A percentile compares a stretch with the other conserved stretches of the same genome.
Conservation (phyloP, 1,140 invertebrate genomes). For the Cyrtorhinus lividipennis region DNA sequence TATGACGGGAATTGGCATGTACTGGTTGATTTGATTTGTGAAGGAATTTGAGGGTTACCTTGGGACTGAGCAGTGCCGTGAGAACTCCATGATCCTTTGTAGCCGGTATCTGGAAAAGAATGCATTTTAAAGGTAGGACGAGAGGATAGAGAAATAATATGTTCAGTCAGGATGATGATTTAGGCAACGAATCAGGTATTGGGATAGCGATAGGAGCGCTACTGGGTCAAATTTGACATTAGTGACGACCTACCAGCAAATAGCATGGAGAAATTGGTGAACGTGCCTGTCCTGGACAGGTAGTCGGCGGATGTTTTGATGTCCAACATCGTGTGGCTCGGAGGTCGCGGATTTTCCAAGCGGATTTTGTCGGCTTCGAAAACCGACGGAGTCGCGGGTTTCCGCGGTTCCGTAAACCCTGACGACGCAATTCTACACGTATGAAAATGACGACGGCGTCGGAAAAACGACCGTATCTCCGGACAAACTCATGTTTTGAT, state of each 20-base stretch:
- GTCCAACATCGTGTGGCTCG: conserved; percentile 38
- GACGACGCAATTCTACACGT: background rate
- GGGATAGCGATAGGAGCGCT: too few relatives aligned
- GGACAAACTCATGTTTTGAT: background rate
- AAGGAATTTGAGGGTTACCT: conserved; percentile 29
- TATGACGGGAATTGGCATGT: too few relatives aligned
- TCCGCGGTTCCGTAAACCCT: conserved; percentile 2
- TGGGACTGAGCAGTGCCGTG: conserved; percentile 41
- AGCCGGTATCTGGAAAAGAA: conserved; percentile 41
- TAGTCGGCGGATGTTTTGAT: conserved; percentile 44
- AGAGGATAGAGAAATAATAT: background rate
- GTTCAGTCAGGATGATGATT: conserved; percentile 3
- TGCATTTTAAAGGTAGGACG: background rate
- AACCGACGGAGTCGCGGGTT: background rate
- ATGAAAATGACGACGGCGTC: background rate
- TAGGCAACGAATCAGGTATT: background rate
- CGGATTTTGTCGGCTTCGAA: too few relatives aligned
- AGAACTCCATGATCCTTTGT: conserved; percentile 48
- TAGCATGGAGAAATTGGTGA: conserved; percentile 47
- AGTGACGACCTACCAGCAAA: conserved; percentile 37
- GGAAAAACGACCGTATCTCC: background rate
- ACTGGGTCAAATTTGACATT: too few relatives aligned
- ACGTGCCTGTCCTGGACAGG: conserved; percentile 40
- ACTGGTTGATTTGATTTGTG: too few relatives aligned
- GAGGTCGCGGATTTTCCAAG: background rate